Evolutionary conservation across 2,797 vertebrate species (phyloP).

Genomic region (Phataginus tetradactyla): DNA sequence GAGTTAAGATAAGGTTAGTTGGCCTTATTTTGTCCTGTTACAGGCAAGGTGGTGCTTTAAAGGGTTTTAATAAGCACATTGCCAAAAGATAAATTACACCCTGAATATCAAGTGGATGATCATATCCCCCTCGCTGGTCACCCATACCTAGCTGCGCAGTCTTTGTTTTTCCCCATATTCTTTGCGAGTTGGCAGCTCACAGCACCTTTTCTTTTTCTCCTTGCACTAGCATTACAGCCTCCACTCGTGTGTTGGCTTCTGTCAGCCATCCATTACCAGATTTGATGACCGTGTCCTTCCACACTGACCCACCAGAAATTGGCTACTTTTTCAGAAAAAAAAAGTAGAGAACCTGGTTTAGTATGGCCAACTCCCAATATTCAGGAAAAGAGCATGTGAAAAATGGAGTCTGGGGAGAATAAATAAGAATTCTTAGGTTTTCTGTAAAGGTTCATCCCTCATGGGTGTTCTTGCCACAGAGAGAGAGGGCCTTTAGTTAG

Average conservation of each 20-base stretch:
- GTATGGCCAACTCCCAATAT: neutral
- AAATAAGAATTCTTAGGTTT: neutral
- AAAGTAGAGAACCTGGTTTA: neutral
- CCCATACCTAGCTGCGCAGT: neutral
- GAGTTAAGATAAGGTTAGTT: neutral
- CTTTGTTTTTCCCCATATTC: neutral
- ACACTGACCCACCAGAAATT: neutral
- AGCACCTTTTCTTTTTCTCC: neutral
- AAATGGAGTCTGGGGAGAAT: neutral
- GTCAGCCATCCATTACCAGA: neutral
- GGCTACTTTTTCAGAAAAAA: conserved; percentile 18
- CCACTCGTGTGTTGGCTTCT: neutral
- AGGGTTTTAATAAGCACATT: neutral
- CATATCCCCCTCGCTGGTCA: neutral
- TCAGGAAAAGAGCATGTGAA: conserved; percentile 11
- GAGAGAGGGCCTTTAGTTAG: neutral
- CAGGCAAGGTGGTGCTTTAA: neutral
- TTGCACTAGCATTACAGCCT: neutral
- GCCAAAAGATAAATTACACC: neutral
- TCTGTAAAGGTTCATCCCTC: neutral
- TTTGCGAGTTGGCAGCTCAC: neutral
- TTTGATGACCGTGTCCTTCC: conserved; percentile 8
- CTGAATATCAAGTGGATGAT: neutral
- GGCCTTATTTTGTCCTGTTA: neutral
- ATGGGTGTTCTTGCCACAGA: conserved; percentile 19